Conservation (phyloP, 2,888 invertebrate species). For the Thymelicus acteon region DNA sequence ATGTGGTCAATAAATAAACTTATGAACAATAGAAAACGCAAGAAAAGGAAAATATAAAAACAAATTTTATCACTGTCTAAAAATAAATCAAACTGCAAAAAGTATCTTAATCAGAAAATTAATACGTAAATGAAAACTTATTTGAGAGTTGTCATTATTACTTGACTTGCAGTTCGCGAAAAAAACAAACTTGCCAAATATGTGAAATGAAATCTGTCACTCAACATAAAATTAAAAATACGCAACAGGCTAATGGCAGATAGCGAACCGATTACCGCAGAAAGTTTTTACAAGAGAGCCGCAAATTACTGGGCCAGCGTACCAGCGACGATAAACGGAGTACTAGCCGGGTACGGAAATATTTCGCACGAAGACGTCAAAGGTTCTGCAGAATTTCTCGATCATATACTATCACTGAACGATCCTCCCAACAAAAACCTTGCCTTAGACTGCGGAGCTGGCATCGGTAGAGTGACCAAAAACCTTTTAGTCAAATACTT, state of each 20-base stretch:
- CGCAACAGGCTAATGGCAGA: constrained; percentile 31
- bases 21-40: too few relatives aligned
- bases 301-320: constrained; percentile 94
- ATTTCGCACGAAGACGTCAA: constrained; percentile 94
- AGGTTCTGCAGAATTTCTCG: constrained; percentile 93
- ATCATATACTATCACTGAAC: constrained; percentile 70
- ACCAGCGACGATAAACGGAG: constrained; percentile 95
- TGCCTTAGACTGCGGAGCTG: constrained; percentile 98
- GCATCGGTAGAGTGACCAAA: constrained; percentile 97
- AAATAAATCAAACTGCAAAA: background rate
- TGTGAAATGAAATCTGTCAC: background rate
- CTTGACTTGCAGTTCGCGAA: background rate
- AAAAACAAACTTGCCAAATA: constrained; percentile 25
- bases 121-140: background rate
- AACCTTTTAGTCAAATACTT: constrained; percentile 92
- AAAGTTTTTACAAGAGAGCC: constrained; percentile 88
- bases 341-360: constrained; percentile 96
- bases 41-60: background rate
- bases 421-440: constrained; percentile 80
- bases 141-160: background rate
- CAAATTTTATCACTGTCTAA: background rate
- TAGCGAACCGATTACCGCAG: constrained; percentile 53
- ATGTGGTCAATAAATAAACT: too few relatives aligned
- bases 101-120: background rate
- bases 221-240: background rate